These are phyloP conservation scores for Lepus townsendii DNA, from an alignment of 2,797 vertebrate genomes.

Conservation along the genomic window DNA sequence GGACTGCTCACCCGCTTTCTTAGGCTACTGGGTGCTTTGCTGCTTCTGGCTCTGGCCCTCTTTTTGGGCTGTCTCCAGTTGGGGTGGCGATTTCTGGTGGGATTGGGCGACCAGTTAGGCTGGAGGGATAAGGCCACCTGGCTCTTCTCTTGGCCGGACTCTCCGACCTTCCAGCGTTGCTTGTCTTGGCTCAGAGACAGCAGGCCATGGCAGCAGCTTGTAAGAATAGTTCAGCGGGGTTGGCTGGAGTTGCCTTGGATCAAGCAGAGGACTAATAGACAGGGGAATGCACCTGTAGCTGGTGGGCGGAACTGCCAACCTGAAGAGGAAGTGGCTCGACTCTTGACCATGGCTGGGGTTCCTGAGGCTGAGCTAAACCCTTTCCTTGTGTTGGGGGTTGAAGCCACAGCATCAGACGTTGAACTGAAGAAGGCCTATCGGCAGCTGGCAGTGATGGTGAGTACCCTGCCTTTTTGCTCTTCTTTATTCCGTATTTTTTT, in stretches of 20 bases:
- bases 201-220: conserved; percentile 87
- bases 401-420: conserved; percentile 93
- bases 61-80: conserved; percentile 86
- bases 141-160: conserved; percentile 76
- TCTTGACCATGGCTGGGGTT: conserved; percentile 92
- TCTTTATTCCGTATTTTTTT: conserved; percentile 54
- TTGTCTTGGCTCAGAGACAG: conserved; percentile 89
- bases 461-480: conserved; percentile 61
- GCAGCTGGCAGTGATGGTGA: conserved; percentile 96
- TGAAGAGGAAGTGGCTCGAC: conserved; percentile 93
- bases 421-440: conserved; percentile 97
- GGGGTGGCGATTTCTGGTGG: conserved; percentile 83
- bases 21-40: conserved; percentile 87
- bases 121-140: conserved; percentile 69
- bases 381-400: conserved; percentile 95
- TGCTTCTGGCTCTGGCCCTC: conserved; percentile 89
- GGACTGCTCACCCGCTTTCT: conserved; percentile 87
- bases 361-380: conserved; percentile 97
- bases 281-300: conserved; percentile 83
- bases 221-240: conserved; percentile 71
- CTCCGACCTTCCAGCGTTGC: conserved; percentile 79
- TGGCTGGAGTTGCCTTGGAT: conserved; percentile 83
- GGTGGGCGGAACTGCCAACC: conserved; percentile 87
- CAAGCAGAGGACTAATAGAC: conserved; percentile 62
- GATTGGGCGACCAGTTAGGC: conserved; percentile 86